Conservation (phyloP, 1,140 invertebrate species). For the Oryctes rhinoceros region DNA sequence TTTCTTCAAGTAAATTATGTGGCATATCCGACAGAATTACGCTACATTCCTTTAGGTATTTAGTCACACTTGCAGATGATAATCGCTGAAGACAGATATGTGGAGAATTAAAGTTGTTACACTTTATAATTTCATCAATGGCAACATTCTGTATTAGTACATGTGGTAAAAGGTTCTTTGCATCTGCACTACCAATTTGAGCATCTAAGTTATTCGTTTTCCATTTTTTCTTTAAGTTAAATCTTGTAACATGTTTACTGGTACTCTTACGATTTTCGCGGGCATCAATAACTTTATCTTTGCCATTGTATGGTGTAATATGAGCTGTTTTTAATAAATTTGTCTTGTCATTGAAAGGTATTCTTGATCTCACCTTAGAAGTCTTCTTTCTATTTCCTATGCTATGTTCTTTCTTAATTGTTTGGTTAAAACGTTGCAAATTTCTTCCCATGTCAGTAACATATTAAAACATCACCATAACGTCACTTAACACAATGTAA, state of each 20-base stretch:
- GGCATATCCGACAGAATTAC: not conserved
- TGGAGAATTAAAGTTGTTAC: not conserved
- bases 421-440: not conserved
- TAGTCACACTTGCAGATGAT: not conserved
- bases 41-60: slow-evolving; percentile 5
- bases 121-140: not conserved
- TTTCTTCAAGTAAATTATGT: slow-evolving; percentile 11
- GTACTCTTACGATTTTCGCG: not conserved
- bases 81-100: not conserved
- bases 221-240: not conserved
- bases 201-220: not conserved
- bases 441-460: not conserved
- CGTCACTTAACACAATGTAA: too few species aligned
- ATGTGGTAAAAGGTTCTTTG: not conserved
- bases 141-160: not conserved
- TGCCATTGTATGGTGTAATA: not conserved
- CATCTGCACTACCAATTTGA: not conserved
- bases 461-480: not conserved
- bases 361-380: not conserved
- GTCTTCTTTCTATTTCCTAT: not conserved
- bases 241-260: not conserved
- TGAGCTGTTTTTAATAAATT: not conserved
- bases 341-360: not conserved
- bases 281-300: not conserved
- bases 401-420: not conserved